Evolutionary conservation across 2,888 invertebrate genomes (phyloP).

Genomic region (Athrips mouffetella): DNA sequence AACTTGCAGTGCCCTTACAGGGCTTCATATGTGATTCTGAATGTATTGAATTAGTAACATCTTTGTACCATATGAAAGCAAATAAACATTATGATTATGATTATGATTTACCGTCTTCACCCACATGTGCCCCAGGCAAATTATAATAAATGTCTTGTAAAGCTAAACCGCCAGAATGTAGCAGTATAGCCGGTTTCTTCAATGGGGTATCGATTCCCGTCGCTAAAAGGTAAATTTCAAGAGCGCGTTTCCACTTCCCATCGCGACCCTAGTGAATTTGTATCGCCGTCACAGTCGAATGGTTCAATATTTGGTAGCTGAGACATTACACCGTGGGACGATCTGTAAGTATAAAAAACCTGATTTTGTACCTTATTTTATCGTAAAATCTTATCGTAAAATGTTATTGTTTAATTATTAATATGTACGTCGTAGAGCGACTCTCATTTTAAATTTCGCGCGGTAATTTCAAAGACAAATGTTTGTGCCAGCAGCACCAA

Average conservation of each 20-base stretch:
- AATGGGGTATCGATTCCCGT: neutral
- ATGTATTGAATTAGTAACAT: too few species aligned
- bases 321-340: neutral
- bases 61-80: too few species aligned
- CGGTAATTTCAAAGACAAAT: too few species aligned
- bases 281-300: neutral
- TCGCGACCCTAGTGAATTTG: neutral
- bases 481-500: too few species aligned
- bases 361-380: too few species aligned
- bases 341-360: neutral
- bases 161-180: slow-evolving; percentile 26
- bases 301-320: neutral
- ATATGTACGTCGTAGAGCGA: too few species aligned
- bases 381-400: too few species aligned
- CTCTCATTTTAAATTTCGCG: too few species aligned
- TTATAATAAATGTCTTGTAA: slow-evolving; percentile 34
- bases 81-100: too few species aligned
- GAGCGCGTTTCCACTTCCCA: neutral
- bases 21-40: too few species aligned
- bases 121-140: slow-evolving; percentile 25
- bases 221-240: neutral
- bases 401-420: too few species aligned
- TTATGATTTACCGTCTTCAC: neutral
- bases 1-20: too few species aligned
- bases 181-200: slow-evolving; percentile 26